Evolutionary conservation across 2,797 vertebrate species (phyloP).

Genomic region (Rhabdomys pumilio): DNA sequence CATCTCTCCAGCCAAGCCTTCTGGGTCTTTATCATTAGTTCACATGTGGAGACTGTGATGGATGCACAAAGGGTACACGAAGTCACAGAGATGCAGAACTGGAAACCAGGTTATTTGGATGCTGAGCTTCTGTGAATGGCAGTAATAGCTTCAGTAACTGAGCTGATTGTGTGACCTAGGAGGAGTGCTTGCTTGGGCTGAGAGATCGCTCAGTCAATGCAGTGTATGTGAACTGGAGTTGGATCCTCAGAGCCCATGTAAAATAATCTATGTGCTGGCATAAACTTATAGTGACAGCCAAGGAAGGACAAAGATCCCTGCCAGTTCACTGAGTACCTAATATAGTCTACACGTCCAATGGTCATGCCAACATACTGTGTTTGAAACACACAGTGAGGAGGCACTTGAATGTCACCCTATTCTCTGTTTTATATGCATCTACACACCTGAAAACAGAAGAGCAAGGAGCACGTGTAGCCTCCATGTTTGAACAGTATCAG

Average conservation of each 20-base stretch:
- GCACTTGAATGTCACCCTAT: neutral
- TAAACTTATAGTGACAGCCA: neutral
- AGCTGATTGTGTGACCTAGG: neutral
- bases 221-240: neutral
- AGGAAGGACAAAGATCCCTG: neutral
- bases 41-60: neutral
- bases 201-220: neutral
- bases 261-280: neutral
- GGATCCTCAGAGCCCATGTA: neutral
- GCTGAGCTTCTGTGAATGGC: neutral
- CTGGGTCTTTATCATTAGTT: neutral
- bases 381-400: neutral
- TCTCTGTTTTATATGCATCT: neutral
- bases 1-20: too few relatives aligned
- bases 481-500: neutral
- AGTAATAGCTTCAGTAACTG: rapidly evolving
- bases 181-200: too few relatives aligned
- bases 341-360: neutral
- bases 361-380: neutral
- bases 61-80: neutral
- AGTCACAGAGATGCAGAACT: neutral
- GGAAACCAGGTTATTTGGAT: neutral
- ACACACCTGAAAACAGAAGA: neutral
- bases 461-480: rapidly evolving
- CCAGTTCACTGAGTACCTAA: neutral